A percentile compares a stretch with the other conserved stretches of the same genome.
These are phyloP conservation scores for Procambarus clarkii DNA, from an alignment of 1,140 invertebrate genomes.

Conservation along the genomic window DNA sequence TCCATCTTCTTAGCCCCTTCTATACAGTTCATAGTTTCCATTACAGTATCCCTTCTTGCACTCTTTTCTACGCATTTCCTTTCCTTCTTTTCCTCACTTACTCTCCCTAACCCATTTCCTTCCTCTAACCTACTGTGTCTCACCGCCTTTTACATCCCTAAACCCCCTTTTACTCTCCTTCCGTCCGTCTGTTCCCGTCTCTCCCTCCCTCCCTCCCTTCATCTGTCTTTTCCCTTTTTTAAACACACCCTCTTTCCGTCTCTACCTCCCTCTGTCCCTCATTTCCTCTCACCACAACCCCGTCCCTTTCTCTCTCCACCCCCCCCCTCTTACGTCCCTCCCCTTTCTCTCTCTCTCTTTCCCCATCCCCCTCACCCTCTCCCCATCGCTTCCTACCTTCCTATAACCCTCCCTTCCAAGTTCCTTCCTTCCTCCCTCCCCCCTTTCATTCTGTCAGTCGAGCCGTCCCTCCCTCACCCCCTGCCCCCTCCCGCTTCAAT, in stretches of 20 bases:
- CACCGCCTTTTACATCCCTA: neutral
- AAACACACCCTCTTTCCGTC: too few relatives aligned
- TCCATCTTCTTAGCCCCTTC: too few relatives aligned
- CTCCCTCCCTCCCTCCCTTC: neutral
- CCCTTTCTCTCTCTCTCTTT: neutral
- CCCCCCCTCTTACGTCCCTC: neutral
- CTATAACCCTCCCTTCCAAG: neutral
- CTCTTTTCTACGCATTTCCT: too few relatives aligned
- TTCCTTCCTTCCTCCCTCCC: neutral
- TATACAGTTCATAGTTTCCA: too few relatives aligned
- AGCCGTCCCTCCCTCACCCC: neutral
- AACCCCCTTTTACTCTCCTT: neutral
- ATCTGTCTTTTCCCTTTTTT: too few relatives aligned
- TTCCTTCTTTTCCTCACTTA: neutral
- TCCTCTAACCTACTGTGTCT: neutral
- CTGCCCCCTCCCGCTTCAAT: constrained; percentile 17
- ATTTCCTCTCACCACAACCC: neutral
- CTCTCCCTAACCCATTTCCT: neutral
- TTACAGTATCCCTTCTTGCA: too few relatives aligned
- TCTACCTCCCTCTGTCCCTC: neutral
- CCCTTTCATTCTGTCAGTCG: neutral
- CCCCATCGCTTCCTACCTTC: neutral
- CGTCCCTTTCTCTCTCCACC: neutral
- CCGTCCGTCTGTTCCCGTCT: neutral
- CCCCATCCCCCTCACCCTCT: neutral